These are phyloP conservation scores for Sipha maydis DNA, from an alignment of 2,888 invertebrate genomes.

Conservation along the genomic window DNA sequence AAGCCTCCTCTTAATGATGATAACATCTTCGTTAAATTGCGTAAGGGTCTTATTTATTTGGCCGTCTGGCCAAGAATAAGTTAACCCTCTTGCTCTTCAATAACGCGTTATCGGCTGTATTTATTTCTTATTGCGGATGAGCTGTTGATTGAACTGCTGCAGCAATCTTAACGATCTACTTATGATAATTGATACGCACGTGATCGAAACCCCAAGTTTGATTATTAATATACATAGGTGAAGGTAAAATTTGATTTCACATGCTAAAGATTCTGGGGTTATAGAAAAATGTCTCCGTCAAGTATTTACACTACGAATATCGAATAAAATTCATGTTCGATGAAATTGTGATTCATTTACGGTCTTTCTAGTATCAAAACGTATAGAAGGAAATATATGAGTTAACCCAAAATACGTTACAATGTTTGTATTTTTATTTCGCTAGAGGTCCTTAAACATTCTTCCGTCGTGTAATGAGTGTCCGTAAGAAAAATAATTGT, in stretches of 20 bases:
- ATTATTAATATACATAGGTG: not conserved
- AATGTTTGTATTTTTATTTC: not conserved
- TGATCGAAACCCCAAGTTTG: not conserved
- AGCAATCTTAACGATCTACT: not conserved
- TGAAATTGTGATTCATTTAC: too few species aligned
- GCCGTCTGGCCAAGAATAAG: not conserved
- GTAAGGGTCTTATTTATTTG: conserved; percentile 24
- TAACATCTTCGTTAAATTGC: conserved; percentile 47
- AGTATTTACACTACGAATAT: too few species aligned
- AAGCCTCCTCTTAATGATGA: conserved; percentile 38
- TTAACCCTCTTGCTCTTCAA: conserved; percentile 20
- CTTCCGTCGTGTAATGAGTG: conserved; percentile 12
- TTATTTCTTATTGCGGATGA: not conserved
- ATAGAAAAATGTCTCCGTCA: too few species aligned
- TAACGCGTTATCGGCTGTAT: not conserved
- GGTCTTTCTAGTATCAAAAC: not conserved
- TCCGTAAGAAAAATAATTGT: conserved; percentile 29
- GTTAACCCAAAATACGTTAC: not conserved
- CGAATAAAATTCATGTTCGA: too few species aligned
- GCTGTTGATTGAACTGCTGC: not conserved
- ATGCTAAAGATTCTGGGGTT: not conserved
- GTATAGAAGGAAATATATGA: not conserved
- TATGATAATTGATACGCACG: not conserved
- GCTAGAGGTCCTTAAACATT: not conserved
- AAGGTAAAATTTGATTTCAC: not conserved